phyloP scores from a whole-genome alignment of 53 echinoderm and acorn worm species.

The Holothuria scabra region DNA sequence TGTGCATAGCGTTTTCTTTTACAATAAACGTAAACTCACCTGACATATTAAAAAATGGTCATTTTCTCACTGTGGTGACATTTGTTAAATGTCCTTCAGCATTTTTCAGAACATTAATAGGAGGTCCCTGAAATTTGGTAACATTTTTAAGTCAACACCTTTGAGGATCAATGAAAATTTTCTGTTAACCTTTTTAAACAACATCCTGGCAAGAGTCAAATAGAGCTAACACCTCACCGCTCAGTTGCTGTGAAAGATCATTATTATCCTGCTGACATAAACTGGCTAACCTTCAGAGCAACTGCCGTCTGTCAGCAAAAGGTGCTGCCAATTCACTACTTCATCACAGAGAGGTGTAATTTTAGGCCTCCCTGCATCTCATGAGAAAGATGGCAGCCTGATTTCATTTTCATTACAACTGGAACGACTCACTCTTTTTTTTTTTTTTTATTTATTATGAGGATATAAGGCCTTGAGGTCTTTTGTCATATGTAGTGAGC shows the following conservation, averaged over 20 bases:
- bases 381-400: constrained; percentile 18
- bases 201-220: constrained; percentile 35
- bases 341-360: constrained; percentile 5
- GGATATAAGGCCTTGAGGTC: constrained; percentile 22
- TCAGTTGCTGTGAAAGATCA: constrained; percentile 33
- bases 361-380: no score
- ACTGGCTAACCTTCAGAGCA: constrained; percentile 1
- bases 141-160: no score
- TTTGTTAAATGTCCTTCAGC: no score
- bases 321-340: constrained; percentile 20
- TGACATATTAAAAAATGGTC: no score
- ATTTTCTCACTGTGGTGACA: no score
- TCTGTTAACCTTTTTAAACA: constrained; percentile 7
- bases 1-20: no score
- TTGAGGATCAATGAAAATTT: constrained; percentile 3
- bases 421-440: not conserved
- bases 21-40: no score
- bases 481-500: not conserved
- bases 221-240: constrained; percentile 25
- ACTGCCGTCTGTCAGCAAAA: not conserved
- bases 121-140: no score
- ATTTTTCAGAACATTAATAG: no score
- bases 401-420: constrained; percentile 15
- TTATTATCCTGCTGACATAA: constrained; percentile 29
- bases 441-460: not conserved